Evolutionary conservation across 2,113 vertebrate species (phyloP).

Genomic region (Artemisiospiza belli): DNA sequence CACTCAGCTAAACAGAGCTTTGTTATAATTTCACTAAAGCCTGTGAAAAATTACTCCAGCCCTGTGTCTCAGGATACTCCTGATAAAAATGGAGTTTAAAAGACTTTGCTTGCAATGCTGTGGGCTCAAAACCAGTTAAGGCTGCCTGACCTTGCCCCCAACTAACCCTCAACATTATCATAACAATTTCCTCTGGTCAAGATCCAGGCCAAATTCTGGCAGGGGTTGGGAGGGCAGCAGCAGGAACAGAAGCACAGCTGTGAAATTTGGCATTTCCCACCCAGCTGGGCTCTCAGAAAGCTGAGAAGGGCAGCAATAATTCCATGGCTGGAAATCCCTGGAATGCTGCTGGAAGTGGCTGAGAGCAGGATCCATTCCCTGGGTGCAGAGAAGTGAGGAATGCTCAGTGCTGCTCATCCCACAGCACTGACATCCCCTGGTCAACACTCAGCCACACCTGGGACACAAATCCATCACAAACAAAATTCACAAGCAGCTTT

Average conservation of each 20-base stretch:
- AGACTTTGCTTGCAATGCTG: not conserved
- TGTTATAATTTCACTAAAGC: not conserved
- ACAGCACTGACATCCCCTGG: rapidly evolving
- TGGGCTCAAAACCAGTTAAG: not conserved
- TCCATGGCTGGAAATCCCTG: not conserved
- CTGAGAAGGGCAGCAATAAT: not conserved
- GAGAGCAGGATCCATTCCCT: not conserved
- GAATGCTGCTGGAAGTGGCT: not conserved
- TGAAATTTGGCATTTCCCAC: not conserved
- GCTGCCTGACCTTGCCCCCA: not conserved
- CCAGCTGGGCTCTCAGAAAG: not conserved
- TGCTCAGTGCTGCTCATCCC: not conserved
- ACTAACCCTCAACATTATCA: not conserved
- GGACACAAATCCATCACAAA: not conserved
- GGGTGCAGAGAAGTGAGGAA: not conserved
- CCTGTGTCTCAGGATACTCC: not conserved
- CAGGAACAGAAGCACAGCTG: not conserved
- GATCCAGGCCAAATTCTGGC: not conserved
- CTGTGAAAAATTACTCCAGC: not conserved
- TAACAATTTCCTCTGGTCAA: not conserved
- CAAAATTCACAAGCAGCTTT: not conserved
- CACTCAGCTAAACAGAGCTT: not conserved
- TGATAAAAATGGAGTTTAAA: not conserved
- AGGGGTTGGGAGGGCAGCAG: not conserved
- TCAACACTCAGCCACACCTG: not conserved